Base-by-base conservation (phyloP, 2,888 invertebrate species). In the Hirtodrosophila histrioides region DNA sequence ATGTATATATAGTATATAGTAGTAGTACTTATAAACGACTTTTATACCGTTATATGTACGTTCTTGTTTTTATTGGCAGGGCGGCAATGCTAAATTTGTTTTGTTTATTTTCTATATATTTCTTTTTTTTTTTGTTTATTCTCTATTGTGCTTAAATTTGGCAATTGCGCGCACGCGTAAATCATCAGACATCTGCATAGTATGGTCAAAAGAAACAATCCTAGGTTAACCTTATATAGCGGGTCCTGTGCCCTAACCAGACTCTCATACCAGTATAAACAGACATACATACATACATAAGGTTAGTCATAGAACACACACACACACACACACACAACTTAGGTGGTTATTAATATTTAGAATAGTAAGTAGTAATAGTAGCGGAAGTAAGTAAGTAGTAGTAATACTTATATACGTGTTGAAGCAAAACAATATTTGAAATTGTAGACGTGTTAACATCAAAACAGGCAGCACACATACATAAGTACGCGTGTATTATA, bases 171-270 rank as follows among this genome's bases (percentile, higher is more conserved):
- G 66, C 80, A 58, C 64, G 41, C 40, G 56, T 69, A 90, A 90
- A 90, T 90, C 90, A 89, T 90, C 90, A 90, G 84, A 90, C 90
- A 90, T 89, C 90, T 90, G 90, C 90, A 87, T 90, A 90, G 90
- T 90, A 90, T 90, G 90, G 90, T 90, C 90, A 90, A 88, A 90
- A 90, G 90, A 90, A 89, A 90, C 62, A 63, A 69, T 67, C 58
- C 57, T 58, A 55, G 9, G 29, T 37, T 39, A 39, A 29, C 44
- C 36, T 17, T 63, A 24, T 35, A 45, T 31, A 31, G 17, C 17
- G 17, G 17, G 17, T 17, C 17, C 17, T 17, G 35, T 33, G 31
- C 10, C 33, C 31, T 45, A 31, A 17, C 45, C 33, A n/a, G 7
- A n/a, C n/a, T 5, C 45, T 11, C 27, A 7, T 17, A 9, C 45